A percentile compares a stretch with the other conserved stretches of the same genome.
These are phyloP conservation scores for Herpetotheres cachinnans DNA, from an alignment of 2,113 vertebrate species.

Conservation along the genomic window DNA sequence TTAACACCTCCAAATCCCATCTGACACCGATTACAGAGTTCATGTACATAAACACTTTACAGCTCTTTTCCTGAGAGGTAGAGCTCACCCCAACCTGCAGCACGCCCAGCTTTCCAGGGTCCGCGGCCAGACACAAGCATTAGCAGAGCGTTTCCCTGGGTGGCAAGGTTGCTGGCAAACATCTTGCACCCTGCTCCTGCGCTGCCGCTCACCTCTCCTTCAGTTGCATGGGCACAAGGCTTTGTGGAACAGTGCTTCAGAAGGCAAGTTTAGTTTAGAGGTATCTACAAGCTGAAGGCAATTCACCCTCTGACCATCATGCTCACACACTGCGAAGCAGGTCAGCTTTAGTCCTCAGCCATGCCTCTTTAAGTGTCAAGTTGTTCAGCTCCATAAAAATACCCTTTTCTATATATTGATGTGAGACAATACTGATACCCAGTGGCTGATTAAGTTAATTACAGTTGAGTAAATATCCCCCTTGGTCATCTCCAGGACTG, in stretches of 20 bases:
- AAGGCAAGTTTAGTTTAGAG: not conserved
- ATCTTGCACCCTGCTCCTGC: accelerated
- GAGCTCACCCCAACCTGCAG: not conserved
- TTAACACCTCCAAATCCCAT: not conserved
- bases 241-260: accelerated
- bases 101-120: accelerated
- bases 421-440: constrained; percentile 69
- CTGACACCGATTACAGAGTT: not conserved
- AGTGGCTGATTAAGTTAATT: constrained; percentile 71
- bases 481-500: not conserved
- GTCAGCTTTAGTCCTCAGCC: not conserved
- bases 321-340: not conserved
- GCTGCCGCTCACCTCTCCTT: not conserved
- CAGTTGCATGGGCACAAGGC: accelerated
- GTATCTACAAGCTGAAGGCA: not conserved
- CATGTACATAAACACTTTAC: not conserved
- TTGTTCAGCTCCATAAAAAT: constrained; percentile 16
- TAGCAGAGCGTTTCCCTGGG: not conserved
- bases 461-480: constrained; percentile 55
- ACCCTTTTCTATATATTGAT: not conserved
- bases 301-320: not conserved
- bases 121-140: accelerated
- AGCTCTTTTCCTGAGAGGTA: not conserved
- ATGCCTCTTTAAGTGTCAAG: not conserved
- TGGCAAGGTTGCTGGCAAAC: not conserved